Evolutionary conservation across 1,140 invertebrate species (phyloP), one percentile per base, ranked within the genome.

Genomic region (Nymphalis io): DNA sequence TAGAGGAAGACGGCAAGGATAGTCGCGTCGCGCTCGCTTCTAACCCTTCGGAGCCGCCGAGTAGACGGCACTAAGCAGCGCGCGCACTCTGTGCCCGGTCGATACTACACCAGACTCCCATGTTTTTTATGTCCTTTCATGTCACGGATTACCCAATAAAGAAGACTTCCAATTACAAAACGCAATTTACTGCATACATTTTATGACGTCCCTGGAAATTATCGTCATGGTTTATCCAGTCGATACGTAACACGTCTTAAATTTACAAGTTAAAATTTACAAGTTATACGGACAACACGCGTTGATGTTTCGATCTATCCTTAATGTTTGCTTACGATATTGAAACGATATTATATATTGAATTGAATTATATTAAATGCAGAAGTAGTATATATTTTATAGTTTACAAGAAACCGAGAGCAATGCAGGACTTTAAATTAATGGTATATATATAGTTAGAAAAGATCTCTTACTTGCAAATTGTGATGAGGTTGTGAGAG

Each of bases 401-500:
- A 33, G 27, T 33, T 33, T 8, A 0, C 1, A 33, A 33, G 27
- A 33, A 33, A 33, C 27, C 27, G 27, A 33, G 1, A 33, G 27
- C 27, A 33, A 33, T 33, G 10, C 10, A 33, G 27, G 27, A 33
- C 27, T 33, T 33, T 33, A 33, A 33, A 33, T 33, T 0, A 33
- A 33, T 33, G 6, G 27, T 5, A 33, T 33, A 8, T 33, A 1
- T 1, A 8, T 33, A 33, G 27, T 33, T 33, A 8, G 2, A 8
- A n/a, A n/a, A n/a, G 70, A 48, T 58, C 16, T 79, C 81, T 74
- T 75, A 96, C 95, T 93, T 96, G 95, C 69, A 96, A 94, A 73
- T 95, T 95, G 79, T 96, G 95, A 67, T 93, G 94, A n/a, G 95
- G 94, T 80, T 96, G 96, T 69, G 93, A 94, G 69, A 97, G 95